These are phyloP conservation scores for Rhamnusium bicolor DNA, from an alignment of 2,888 invertebrate species.

Conservation along the genomic window DNA sequence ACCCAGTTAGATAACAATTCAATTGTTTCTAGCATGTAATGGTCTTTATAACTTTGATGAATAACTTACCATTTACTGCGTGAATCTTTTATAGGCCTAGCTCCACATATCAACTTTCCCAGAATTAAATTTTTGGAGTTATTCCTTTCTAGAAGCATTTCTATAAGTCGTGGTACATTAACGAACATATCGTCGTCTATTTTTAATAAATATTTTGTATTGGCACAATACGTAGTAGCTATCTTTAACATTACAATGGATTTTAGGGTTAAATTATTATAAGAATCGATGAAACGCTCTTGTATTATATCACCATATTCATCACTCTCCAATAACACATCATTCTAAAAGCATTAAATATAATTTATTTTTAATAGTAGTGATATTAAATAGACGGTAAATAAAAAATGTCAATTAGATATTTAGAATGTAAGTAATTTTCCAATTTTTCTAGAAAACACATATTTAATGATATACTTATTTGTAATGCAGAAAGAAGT, in stretches of 20 bases:
- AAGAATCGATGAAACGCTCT: constrained; percentile 87
- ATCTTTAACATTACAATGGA: constrained; percentile 89
- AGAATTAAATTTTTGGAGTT: constrained; percentile 74
- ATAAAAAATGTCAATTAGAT: no score
- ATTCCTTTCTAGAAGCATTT: constrained; percentile 56
- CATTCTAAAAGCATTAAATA: constrained; percentile 71
- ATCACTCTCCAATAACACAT: constrained; percentile 79
- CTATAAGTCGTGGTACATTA: constrained; percentile 73
- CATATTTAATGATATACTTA: no score
- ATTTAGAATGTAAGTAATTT: no score
- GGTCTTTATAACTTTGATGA: no score
- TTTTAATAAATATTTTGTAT: constrained; percentile 80
- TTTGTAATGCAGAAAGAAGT: no score
- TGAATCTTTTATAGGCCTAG: constrained; percentile 81
- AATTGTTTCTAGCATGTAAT: no score
- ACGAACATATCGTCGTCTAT: constrained; percentile 92
- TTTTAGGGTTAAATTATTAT: constrained; percentile 90
- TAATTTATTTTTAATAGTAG: no score
- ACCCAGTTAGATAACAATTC: no score
- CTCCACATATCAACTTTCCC: constrained; percentile 86
- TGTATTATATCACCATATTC: constrained; percentile 85
- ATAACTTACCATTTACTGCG: constrained; percentile 84
- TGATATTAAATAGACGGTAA: no score
- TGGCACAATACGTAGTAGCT: constrained; percentile 79
- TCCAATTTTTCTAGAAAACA: no score